phyloP scores from a whole-genome alignment of 2,113 vertebrate genomes.

The Heterotilapia buettikoferi region DNA sequence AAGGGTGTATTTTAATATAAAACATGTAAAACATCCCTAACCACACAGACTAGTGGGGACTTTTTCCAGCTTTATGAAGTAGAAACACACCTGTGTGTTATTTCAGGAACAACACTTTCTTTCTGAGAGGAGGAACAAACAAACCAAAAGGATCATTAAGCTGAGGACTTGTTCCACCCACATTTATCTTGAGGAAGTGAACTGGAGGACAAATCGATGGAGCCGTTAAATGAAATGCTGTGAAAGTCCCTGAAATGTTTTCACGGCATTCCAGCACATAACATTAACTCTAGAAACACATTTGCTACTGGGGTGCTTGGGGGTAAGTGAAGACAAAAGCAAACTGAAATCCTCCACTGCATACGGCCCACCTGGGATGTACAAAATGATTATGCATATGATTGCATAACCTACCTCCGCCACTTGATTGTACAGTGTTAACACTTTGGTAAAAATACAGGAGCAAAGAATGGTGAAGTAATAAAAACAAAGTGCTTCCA shows the following conservation, averaged over 20 bases:
- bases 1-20: rapidly evolving
- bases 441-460: constrained; percentile 41
- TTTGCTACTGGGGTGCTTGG: not conserved
- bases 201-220: not conserved
- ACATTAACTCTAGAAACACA: not conserved
- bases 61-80: not conserved
- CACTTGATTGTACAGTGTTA: not conserved
- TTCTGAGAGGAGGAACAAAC: not conserved
- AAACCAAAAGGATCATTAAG: not conserved
- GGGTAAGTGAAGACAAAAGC: not conserved
- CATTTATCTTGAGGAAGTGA: not conserved
- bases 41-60: not conserved
- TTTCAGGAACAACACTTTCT: not conserved
- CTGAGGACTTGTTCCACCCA: not conserved
- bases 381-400: not conserved
- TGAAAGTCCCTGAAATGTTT: not conserved
- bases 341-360: not conserved
- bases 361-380: not conserved
- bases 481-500: not conserved
- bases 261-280: not conserved
- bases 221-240: not conserved
- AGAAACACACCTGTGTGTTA: not conserved
- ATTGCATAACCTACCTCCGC: constrained; percentile 27
- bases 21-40: not conserved
- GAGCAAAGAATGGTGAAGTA: constrained; percentile 13